Evolutionary conservation across 2,888 invertebrate species (phyloP).

Genomic region (Drosophila tripunctata): DNA sequence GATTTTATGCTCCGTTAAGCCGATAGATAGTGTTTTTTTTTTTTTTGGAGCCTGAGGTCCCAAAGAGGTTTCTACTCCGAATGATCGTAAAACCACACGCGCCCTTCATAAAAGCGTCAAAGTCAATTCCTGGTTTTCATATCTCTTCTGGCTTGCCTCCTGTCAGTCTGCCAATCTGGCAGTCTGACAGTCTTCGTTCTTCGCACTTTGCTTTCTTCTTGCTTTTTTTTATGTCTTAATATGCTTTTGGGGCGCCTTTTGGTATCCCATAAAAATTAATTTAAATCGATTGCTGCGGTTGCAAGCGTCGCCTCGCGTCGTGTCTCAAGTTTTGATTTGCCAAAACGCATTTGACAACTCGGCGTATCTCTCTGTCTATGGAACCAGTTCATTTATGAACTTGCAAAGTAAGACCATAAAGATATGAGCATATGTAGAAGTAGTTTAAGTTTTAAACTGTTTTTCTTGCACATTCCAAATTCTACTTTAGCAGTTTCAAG

Average conservation of each 20-base stretch:
- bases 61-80: neutral
- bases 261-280: conserved; percentile 68
- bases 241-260: conserved; percentile 14
- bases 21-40: too few relatives aligned
- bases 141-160: neutral
- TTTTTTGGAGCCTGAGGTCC: conserved; percentile 8
- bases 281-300: conserved; percentile 55
- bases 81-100: conserved; percentile 75
- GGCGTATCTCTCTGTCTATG: neutral
- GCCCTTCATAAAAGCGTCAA: conserved; percentile 68
- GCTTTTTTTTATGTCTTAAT: conserved; percentile 61
- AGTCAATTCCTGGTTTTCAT: conserved; percentile 58
- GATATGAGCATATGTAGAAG: neutral
- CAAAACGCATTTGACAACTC: neutral
- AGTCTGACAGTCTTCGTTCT: conserved; percentile 4
- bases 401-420: conserved; percentile 1
- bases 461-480: too few relatives aligned
- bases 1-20: conserved; percentile 75
- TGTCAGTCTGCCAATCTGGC: neutral
- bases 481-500: too few relatives aligned
- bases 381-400: conserved; percentile 1
- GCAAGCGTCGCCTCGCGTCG: too few relatives aligned
- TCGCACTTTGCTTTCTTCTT: neutral
- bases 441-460: neutral
- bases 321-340: neutral